phyloP scores from a whole-genome alignment of 92 coral and sea anemone species.

The Galaxea fascicularis region DNA sequence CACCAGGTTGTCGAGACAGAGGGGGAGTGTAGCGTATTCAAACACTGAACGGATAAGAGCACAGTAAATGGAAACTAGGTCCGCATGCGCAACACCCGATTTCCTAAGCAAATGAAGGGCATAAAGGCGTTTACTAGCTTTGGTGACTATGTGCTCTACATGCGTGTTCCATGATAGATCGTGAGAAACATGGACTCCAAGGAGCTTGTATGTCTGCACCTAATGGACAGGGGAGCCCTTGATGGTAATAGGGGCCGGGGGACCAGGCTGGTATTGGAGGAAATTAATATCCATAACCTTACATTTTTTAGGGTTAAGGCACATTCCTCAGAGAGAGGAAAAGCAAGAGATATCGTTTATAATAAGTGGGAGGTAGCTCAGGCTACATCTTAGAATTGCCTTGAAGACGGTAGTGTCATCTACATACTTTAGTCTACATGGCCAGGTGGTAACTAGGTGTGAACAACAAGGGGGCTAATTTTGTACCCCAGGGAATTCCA shows the following conservation, averaged over 20 bases:
- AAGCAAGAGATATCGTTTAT: slow-evolving; percentile 27
- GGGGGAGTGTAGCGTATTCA: background rate
- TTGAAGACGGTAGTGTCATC: slow-evolving; percentile 1
- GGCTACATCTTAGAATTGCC: slow-evolving; percentile 24
- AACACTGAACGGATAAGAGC: slow-evolving; percentile 26
- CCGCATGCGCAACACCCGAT: too few relatives aligned
- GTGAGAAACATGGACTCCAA: slow-evolving; percentile 33
- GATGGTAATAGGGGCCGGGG: slow-evolving; percentile 19
- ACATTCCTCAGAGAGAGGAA: slow-evolving; percentile 28
- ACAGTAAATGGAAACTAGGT: slow-evolving; percentile 21
- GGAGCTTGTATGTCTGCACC: slow-evolving; percentile 32
- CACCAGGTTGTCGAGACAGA: background rate
- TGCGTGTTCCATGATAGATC: slow-evolving; percentile 39
- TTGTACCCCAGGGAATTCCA: slow-evolving; percentile 20
- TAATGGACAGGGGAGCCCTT: slow-evolving; percentile 11
- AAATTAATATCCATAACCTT: slow-evolving; percentile 13
- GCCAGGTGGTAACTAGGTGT: background rate
- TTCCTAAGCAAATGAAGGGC: slow-evolving; percentile 13
- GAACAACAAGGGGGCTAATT: slow-evolving; percentile 30
- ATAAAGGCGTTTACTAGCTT: slow-evolving; percentile 21
- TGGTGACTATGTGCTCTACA: slow-evolving; percentile 26
- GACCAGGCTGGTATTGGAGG: slow-evolving; percentile 38
- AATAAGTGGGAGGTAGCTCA: slow-evolving; percentile 30
- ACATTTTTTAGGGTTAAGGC: slow-evolving; percentile 45
- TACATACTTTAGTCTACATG: background rate